These are phyloP conservation scores for Helicoverpa zea DNA, from an alignment of 1,140 invertebrate species.

Conservation along the genomic window DNA sequence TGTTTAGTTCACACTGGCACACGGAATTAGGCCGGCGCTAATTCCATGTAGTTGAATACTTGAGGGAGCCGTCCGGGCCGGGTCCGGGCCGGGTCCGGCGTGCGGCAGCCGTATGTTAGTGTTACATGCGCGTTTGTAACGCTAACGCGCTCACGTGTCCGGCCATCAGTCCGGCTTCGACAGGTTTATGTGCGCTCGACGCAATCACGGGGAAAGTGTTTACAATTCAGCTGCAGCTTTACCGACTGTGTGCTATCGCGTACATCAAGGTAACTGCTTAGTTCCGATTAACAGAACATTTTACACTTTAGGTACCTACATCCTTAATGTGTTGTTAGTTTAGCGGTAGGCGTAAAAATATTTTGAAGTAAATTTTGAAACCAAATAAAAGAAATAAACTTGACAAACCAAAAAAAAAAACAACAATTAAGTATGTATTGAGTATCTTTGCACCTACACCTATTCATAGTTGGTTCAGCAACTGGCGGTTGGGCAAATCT, in stretches of 20 bases:
- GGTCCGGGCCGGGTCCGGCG: not conserved
- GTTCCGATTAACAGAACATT: not conserved
- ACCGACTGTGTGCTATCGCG: not conserved
- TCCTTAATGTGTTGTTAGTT: too few species aligned
- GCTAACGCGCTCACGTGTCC: not conserved
- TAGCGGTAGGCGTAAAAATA: too few species aligned
- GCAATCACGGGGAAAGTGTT: conserved; percentile 1
- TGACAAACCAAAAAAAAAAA: too few species aligned
- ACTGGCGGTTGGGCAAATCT: not conserved
- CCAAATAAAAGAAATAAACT: too few species aligned
- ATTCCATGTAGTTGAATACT: not conserved
- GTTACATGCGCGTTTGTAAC: conserved; percentile 27
- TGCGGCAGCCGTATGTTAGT: not conserved
- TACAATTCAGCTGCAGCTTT: not conserved
- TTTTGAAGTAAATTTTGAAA: too few species aligned
- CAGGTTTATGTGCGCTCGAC: not conserved
- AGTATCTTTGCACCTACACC: too few species aligned
- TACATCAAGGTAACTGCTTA: not conserved
- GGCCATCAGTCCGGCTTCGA: not conserved
- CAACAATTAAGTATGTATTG: too few species aligned
- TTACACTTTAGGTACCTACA: too few species aligned
- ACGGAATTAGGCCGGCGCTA: conserved; percentile 5
- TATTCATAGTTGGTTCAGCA: not conserved
- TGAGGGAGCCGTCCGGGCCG: not conserved
- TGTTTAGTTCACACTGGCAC: not conserved